Base-by-base conservation (phyloP, 2,113 vertebrate species). In the Sitta europaea region DNA sequence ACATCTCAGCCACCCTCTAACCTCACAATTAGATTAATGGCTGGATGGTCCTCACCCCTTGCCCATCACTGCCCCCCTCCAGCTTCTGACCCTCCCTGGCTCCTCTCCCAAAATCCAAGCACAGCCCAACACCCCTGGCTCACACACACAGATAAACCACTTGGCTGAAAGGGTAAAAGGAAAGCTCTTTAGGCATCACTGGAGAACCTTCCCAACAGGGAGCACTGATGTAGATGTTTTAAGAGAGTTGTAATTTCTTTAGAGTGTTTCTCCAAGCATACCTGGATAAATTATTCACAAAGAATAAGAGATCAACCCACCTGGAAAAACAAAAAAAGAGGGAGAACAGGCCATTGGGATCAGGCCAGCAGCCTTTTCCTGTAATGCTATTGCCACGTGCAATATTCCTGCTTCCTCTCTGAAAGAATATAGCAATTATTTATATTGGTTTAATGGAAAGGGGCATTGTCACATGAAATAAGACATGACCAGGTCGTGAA, bases 241-340 rank as follows among this genome's bases (percentile, higher is more conserved):
- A 82, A 91, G 48, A 38, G 43, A 72, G 65, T 5, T 1, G 0
- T 75, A 15, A 88, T 76, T 90, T 74, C 73, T 92, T 91, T 18
- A 45, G 59, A 65, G 36, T 61, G 65, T n/a, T 36, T 79, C 86
- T 94, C 85, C 88, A 93, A 65, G 81, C 74, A 21, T 27, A 80
- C 22, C 73, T 70, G 53, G 65, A 94, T 95, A 82, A 95, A 96
- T 96, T 90, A 96, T 93, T 97, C 85, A 96, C 90, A 61, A 84
- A 67, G 90, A 90, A 65, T 42, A 90, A 85, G 85, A 93, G 88
- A 85, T 68, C 51, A 95, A 96, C 45, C 82, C 88, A 72, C 92
- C 77, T 85, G 92, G 81, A 25, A 33, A 58, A n/a, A 20, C n/a
- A 36, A 38, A 43, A 55, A 65, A 35, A 50, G 43, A 85, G 38